Evolutionary conservation across 2,797 vertebrate species (phyloP), one percentile per base, ranked within the genome.

Genomic region (Sebastes minor): DNA sequence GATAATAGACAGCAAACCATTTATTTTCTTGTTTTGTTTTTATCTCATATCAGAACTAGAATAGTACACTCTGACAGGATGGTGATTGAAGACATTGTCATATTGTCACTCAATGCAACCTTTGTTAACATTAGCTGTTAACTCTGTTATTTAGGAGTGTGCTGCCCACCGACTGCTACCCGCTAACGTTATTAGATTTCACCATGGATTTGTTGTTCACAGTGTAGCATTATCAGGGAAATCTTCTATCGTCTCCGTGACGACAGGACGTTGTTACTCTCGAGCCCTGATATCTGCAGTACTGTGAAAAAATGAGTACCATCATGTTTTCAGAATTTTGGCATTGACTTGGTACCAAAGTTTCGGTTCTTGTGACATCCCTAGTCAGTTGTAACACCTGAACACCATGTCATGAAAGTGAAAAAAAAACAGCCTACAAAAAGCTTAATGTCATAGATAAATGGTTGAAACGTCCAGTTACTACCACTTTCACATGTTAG

Each of bases 181-280:
- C 16, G 3, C 46, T 18, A 49, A 49, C 18, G 13, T 49, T 20
- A 20, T 3, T 0, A 18, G 6, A 20, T 49, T 49, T 49, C 14
- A 38, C 12, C 35, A 14, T 38, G 35, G 42, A 46, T 46, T 18
- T 46, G 42, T 46, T 8, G 42, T 46, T 38, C 35, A 14, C 13
- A 14, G 2, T 35, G 33, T 38, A 13, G 5, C 35, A 2, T 38
- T 38, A 38, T 38, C 35, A 38, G 13, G 35, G 35, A 38, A 38
- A 38, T 38, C 4, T 1, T 14, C 12, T 14, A 14, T 38, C 0
- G 1, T 38, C 35, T 0, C 13, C 0, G 12, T 1, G 35, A 38
- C 5, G 35, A 2, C 13, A 16, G 13, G 38, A 42, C 38, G 38
- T 1, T 16, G 14, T 42, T 42, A 42, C 13, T 35, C 10, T 38